Percentiles rank a stretch among this genome's conserved stretches.
phyloP scores from a whole-genome alignment of 1,140 invertebrate genomes.

The Aphis craccivora region DNA sequence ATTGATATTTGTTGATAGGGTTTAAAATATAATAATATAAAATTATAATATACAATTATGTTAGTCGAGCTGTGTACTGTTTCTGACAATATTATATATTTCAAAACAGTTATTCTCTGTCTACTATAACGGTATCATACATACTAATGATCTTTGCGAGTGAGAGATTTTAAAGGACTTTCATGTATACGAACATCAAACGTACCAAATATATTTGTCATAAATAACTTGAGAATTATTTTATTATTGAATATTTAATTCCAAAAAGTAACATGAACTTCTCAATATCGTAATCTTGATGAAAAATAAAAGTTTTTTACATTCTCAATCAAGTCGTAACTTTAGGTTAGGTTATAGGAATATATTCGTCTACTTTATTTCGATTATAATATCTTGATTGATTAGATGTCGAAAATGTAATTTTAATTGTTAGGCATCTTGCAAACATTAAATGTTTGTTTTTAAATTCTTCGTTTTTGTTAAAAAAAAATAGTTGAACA shows the following conservation, averaged over 20 bases:
- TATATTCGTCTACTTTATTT: background rate
- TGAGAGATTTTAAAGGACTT: background rate
- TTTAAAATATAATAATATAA: background rate
- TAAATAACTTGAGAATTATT: background rate
- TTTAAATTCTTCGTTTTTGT: background rate
- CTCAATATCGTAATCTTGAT: background rate
- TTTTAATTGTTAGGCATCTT: background rate
- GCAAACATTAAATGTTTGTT: background rate
- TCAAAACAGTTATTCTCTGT: background rate
- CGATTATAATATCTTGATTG: background rate
- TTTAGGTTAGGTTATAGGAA: too few species aligned
- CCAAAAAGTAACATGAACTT: background rate
- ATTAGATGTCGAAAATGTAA: background rate
- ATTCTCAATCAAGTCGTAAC: background rate
- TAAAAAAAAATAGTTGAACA: background rate
- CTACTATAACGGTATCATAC: background rate
- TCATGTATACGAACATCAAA: background rate
- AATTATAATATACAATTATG: background rate
- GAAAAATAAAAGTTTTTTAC: background rate
- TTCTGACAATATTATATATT: background rate
- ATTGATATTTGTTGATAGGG: background rate
- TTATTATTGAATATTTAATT: conserved; percentile 9
- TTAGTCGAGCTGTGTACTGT: background rate
- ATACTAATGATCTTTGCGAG: background rate
- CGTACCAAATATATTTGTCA: background rate